These are phyloP conservation scores for Amia ocellicauda DNA, from an alignment of 2,113 vertebrate species.

Conservation along the genomic window DNA sequence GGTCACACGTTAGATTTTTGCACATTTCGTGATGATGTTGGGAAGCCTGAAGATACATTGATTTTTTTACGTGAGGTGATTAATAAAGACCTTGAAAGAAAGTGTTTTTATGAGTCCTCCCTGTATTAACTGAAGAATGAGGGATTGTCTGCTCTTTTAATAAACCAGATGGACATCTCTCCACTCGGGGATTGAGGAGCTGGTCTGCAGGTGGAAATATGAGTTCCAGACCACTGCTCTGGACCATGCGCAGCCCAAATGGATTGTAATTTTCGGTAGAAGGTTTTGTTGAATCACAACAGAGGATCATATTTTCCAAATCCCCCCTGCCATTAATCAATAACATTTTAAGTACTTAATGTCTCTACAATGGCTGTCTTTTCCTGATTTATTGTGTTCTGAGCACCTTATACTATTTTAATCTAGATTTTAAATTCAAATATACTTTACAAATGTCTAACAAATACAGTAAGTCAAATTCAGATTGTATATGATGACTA, in stretches of 20 bases:
- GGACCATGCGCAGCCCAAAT: slow-evolving; percentile 10
- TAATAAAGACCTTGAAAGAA: background rate
- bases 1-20: too few relatives aligned
- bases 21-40: too few relatives aligned
- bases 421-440: too few relatives aligned
- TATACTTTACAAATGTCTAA: too few relatives aligned
- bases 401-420: too few relatives aligned
- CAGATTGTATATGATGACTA: too few relatives aligned
- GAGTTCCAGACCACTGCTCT: slow-evolving; percentile 19
- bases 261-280: slow-evolving; percentile 10
- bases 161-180: slow-evolving; percentile 19
- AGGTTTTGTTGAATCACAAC: slow-evolving; percentile 3
- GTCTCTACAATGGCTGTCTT: background rate
- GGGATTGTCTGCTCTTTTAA: slow-evolving; percentile 17
- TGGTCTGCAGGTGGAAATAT: slow-evolving; percentile 29
- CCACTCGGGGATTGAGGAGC: slow-evolving; percentile 8
- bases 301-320: slow-evolving; percentile 28
- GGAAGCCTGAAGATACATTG: too few relatives aligned
- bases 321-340: slow-evolving; percentile 21
- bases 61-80: slow-evolving; percentile 21
- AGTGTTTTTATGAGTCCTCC: slow-evolving; percentile 8
- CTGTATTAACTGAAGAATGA: slow-evolving; percentile 14
- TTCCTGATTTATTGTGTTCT: background rate
- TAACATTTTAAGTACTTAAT: slow-evolving; percentile 19
- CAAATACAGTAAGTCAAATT: too few relatives aligned